Conservation (phyloP, 92 coral and sea anemone genomes). For the Desmophyllum pertusum region DNA sequence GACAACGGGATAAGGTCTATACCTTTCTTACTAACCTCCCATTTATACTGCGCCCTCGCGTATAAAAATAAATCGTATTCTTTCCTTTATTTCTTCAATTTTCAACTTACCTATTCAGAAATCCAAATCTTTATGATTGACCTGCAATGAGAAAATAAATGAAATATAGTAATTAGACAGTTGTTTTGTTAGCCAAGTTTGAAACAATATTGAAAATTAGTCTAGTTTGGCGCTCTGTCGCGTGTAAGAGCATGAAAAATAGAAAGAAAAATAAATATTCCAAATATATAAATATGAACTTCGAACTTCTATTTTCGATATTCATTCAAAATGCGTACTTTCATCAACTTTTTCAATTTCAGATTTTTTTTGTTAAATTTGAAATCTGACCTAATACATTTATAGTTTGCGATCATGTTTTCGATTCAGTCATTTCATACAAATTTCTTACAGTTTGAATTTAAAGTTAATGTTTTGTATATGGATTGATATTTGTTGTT, state of each 20-base stretch:
- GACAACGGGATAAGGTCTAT: too few relatives aligned
- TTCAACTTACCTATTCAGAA: conserved; percentile 1
- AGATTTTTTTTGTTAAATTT: too few relatives aligned
- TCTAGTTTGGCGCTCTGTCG: not conserved
- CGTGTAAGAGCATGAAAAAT: not conserved
- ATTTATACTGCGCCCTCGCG: too few relatives aligned
- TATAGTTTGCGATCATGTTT: not conserved
- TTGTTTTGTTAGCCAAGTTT: not conserved
- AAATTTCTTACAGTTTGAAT: not conserved
- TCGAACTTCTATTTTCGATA: not conserved
- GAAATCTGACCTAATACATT: not conserved
- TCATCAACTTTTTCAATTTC: not conserved
- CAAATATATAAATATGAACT: not conserved
- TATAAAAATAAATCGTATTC: too few relatives aligned
- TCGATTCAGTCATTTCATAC: not conserved
- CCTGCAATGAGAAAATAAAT: conserved; percentile 5
- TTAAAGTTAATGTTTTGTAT: not conserved
- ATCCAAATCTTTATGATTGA: not conserved
- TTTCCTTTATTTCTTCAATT: too few relatives aligned
- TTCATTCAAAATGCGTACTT: not conserved
- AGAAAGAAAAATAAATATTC: not conserved
- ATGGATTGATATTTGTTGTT: not conserved
- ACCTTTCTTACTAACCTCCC: too few relatives aligned
- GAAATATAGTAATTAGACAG: not conserved
- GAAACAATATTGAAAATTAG: not conserved